Base-by-base conservation (phyloP, 2,797 vertebrate genomes). In the Ctenosaura bakeri region DNA sequence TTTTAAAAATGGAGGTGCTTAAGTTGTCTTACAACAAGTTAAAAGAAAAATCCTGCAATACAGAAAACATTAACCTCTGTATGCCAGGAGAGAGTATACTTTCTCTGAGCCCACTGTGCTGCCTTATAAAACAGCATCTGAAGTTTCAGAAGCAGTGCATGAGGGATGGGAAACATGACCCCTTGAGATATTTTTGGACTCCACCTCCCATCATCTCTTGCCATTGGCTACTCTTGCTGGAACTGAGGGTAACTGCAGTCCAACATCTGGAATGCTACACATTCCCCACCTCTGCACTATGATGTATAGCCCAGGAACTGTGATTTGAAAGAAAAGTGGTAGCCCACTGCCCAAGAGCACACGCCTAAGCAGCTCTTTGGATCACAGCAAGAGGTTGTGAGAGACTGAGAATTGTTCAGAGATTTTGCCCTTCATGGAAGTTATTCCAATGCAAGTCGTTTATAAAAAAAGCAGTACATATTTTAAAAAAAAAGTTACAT, bases 361-460 rank as follows among this genome's bases (percentile, higher is more conserved):
- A 42, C 6, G n/a, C 56, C 38, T 64, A 52, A 64, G 56, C 38
- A 59, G 69, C 14, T 83, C 42, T 86, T 35, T 76, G 56, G 46
- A 76, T n/a, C 46, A 69, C 10, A n/a, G 18, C 54, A 64, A 56
- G 12, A 74, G 29, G 29, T n/a, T 32, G 64, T 32, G 16, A 9
- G 54, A 66, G 14, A 71, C 18, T 69, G 62, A 78, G 90, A 95
- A 95, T 88, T 88, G 88, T 90, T 94, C 66, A 77, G 76, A 5
- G 77, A 80, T 46, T 90, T 86, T 94, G 90, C 92, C 90, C 88
- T 90, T 91, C 88, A 93, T 92, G 85, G 94, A 91, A 86, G 78
- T 76, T 91, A 89, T 93, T 94, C 94, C 92, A 93, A 94, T 95
- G 93, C 92, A 95, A 95, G 93, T 95, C 94, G 81, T 88, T 92